Conservation (phyloP, 1,140 invertebrate genomes). For the Leptoteleia sp. region DNA sequence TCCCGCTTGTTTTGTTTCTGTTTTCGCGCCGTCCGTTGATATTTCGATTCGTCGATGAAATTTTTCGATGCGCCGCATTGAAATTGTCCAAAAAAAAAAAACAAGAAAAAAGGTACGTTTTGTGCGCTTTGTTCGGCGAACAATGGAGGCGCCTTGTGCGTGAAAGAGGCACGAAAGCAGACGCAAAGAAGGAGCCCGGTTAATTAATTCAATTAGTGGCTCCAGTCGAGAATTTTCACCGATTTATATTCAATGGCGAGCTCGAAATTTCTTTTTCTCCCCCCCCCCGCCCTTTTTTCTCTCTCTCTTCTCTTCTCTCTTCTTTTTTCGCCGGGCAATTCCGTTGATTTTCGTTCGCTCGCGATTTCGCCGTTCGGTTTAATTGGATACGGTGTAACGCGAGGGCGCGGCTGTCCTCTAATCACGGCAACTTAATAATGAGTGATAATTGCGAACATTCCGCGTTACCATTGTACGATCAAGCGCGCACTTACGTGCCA, state of each 20-base stretch:
- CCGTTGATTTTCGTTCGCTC: conserved; percentile 36
- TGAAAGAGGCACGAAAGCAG: conserved; percentile 38
- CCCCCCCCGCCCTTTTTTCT: too few species aligned
- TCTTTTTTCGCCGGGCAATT: conserved; percentile 28
- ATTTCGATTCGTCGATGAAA: too few species aligned
- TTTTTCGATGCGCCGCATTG: too few species aligned
- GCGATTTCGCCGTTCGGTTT: conserved; percentile 34
- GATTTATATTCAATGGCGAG: conserved; percentile 44
- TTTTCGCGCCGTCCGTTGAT: too few species aligned
- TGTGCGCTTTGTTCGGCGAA: conserved; percentile 24
- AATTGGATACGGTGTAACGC: conserved; percentile 41
- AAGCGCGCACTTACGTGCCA: too few species aligned
- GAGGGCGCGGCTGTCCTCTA: background rate
- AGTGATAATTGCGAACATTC: conserved; percentile 27
- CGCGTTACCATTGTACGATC: too few species aligned
- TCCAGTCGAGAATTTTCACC: conserved; percentile 26
- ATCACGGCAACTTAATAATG: conserved; percentile 34
- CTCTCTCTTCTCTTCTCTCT: too few species aligned
- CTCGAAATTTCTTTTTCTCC: conserved; percentile 23
- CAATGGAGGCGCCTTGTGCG: conserved; percentile 13
- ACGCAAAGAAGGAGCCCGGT: conserved; percentile 37
- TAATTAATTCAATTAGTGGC: conserved; percentile 61
- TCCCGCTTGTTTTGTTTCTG: too few species aligned
- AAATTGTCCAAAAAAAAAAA: too few species aligned
- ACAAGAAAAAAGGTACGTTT: conserved; percentile 2